Evolutionary conservation across 2,888 invertebrate species (phyloP).

Genomic region (Blastobasis adustella): DNA sequence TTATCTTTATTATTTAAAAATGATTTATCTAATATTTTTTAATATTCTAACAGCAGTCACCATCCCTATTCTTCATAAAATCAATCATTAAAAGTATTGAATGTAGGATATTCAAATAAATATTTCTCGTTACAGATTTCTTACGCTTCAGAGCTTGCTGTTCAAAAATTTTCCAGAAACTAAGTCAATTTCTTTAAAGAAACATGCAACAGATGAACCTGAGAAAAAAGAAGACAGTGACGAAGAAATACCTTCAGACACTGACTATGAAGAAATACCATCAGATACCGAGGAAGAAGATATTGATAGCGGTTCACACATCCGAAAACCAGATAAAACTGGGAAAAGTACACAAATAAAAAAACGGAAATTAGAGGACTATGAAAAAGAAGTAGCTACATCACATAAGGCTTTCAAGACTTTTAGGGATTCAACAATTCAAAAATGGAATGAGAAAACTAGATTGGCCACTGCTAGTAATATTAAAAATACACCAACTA

Average conservation of each 20-base stretch:
- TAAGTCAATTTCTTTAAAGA: conserved; percentile 58
- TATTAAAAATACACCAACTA: conserved; percentile 76
- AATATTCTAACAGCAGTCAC: no score
- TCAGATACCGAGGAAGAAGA: conserved; percentile 75
- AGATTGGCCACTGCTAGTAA: conserved; percentile 79
- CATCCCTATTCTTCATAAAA: no score
- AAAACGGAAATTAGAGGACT: conserved; percentile 75
- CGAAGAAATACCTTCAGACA: conserved; percentile 65
- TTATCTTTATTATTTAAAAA: no score
- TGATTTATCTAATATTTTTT: no score
- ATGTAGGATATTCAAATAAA: neutral
- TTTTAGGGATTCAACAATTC: conserved; percentile 87
- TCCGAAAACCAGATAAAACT: conserved; percentile 17
- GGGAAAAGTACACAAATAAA: conserved; percentile 26
- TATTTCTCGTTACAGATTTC: conserved; percentile 42
- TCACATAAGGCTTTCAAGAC: conserved; percentile 76
- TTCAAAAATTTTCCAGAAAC: conserved; percentile 82
- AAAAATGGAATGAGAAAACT: conserved; percentile 97
- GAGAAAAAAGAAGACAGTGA: conserved; percentile 45
- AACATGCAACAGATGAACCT: conserved; percentile 23
- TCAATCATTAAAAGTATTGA: no score
- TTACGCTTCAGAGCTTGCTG: conserved; percentile 59
- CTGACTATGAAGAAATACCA: conserved; percentile 79
- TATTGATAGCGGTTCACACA: conserved; percentile 21
- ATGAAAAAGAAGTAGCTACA: conserved; percentile 70